These are phyloP conservation scores for Hypotaenidia okinawae DNA, from an alignment of 2,797 vertebrate species.

Conservation along the genomic window DNA sequence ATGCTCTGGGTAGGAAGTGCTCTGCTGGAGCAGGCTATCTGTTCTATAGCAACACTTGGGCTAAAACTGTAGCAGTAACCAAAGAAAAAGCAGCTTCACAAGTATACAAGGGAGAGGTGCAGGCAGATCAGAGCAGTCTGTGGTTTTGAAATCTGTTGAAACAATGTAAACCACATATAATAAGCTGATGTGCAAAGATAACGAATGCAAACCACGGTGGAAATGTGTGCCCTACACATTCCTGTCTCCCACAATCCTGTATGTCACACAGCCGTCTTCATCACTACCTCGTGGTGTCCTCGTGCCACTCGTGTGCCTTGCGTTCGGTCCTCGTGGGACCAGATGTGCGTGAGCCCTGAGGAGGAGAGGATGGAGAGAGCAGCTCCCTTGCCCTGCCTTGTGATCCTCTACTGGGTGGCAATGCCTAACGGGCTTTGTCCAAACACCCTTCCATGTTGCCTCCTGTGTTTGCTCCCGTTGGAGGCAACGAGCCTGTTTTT, in stretches of 20 bases:
- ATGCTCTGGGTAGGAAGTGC: background rate
- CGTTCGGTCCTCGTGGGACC: background rate
- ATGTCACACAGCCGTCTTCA: background rate
- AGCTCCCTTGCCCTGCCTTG: accelerated
- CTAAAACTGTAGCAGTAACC: background rate
- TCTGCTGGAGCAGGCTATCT: background rate
- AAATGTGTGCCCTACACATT: background rate
- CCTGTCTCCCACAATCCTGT: background rate
- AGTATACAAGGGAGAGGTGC: background rate
- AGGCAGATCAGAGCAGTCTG: constrained; percentile 20
- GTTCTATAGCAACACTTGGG: background rate
- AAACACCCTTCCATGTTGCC: background rate
- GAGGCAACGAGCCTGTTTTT: background rate
- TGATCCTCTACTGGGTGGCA: background rate
- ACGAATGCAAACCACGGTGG: background rate
- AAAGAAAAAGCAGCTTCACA: background rate
- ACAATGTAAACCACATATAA: constrained; percentile 12
- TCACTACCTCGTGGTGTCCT: background rate
- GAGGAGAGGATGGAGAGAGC: background rate
- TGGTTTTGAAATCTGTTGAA: constrained; percentile 24
- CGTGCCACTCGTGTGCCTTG: background rate
- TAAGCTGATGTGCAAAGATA: background rate
- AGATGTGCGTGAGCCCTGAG: background rate
- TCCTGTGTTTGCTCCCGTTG: background rate
- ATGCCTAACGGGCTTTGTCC: background rate